phyloP scores from a whole-genome alignment of 2,113 vertebrate genomes.

The Corythornis madagascariensis region DNA sequence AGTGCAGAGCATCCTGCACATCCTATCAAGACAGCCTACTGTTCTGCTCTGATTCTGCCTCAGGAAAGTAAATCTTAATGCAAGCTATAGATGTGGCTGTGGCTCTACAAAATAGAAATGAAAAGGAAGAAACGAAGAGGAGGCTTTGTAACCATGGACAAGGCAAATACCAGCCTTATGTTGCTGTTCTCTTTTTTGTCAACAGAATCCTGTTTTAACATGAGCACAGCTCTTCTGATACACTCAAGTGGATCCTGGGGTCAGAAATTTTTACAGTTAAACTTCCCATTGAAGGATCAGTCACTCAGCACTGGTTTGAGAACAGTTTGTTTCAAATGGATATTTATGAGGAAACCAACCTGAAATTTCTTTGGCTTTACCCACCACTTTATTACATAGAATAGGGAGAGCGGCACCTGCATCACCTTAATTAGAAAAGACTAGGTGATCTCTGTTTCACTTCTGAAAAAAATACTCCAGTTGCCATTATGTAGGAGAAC shows the following conservation, averaged over 20 bases:
- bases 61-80: not conserved
- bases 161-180: not conserved
- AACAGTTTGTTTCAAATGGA: not conserved
- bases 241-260: accelerated
- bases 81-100: not conserved
- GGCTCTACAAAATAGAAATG: not conserved
- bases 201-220: not conserved
- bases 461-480: not conserved
- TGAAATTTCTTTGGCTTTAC: not conserved
- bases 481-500: not conserved
- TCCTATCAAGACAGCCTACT: not conserved
- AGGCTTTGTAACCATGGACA: not conserved
- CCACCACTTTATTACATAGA: accelerated
- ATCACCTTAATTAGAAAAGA: not conserved
- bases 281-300: not conserved
- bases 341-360: not conserved
- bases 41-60: not conserved
- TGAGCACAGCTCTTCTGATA: not conserved
- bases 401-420: not conserved
- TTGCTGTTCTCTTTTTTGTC: not conserved
- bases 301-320: not conserved
- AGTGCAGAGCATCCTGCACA: not conserved
- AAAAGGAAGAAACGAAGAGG: not conserved
- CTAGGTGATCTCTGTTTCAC: not conserved
- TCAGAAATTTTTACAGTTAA: not conserved